Evolutionary conservation across 2,888 invertebrate genomes (phyloP).

Genomic region (Erannis defoliaria): DNA sequence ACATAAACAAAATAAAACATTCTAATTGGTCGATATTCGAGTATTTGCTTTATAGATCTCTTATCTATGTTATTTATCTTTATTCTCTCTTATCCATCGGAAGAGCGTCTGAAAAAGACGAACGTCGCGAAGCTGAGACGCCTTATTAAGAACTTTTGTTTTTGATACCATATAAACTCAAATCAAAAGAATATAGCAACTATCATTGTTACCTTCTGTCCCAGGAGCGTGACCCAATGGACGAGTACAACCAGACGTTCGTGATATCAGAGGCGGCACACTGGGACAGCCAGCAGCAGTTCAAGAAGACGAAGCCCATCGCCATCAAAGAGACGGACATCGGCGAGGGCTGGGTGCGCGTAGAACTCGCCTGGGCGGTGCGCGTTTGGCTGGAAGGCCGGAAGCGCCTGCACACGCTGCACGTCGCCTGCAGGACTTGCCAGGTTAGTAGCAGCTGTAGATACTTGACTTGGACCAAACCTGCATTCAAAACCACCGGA

Average conservation of each 20-base stretch:
- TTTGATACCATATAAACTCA: neutral
- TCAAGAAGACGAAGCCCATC: constrained; percentile 92
- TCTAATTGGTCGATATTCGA: no score
- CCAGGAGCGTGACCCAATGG: constrained; percentile 87
- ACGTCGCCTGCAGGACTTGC: constrained; percentile 93
- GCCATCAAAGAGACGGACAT: constrained; percentile 92
- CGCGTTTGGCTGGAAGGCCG: constrained; percentile 91
- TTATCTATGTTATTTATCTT: no score
- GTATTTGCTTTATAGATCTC: no score
- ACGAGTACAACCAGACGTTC: constrained; percentile 91
- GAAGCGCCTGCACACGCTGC: constrained; percentile 90
- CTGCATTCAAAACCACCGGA: no score
- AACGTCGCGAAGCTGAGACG: no score
- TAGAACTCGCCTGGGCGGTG: constrained; percentile 92
- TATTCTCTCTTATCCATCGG: no score
- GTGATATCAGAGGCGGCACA: constrained; percentile 93
- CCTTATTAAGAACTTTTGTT: no score
- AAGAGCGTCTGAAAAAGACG: no score
- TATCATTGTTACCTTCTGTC: neutral
- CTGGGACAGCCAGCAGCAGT: constrained; percentile 90
- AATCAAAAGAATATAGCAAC: neutral
- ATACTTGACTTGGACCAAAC: neutral
- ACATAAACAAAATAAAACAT: no score
- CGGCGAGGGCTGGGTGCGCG: constrained; percentile 93
- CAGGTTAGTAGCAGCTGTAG: constrained; percentile 67